These are phyloP conservation scores for Gorsachius goisagi DNA, from an alignment of 2,113 vertebrate species.

Conservation along the genomic window DNA sequence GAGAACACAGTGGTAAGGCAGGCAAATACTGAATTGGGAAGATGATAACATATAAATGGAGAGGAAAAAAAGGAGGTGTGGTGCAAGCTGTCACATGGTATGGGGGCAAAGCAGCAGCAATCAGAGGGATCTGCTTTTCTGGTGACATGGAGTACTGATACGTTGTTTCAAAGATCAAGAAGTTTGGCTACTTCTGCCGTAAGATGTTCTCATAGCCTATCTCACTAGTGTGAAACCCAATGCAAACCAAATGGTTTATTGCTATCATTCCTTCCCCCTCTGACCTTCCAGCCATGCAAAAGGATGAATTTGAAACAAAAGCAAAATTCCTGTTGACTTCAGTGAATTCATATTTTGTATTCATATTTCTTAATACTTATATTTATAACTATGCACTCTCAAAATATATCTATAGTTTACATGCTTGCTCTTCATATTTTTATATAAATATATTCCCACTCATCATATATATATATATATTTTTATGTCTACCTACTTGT, in stretches of 20 bases:
- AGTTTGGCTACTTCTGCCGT: background rate
- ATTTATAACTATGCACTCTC: background rate
- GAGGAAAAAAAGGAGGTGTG: background rate
- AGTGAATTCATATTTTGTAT: background rate
- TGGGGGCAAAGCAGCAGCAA: background rate
- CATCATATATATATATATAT: background rate
- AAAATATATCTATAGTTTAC: background rate
- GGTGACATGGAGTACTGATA: background rate
- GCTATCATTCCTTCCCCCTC: background rate
- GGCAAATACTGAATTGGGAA: background rate
- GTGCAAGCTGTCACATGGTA: background rate
- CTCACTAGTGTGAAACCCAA: background rate
- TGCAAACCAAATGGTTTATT: background rate
- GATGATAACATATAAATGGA: background rate
- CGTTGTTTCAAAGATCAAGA: background rate
- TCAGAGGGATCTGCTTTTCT: background rate
- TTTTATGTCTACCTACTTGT: background rate
- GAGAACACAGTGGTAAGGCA: background rate
- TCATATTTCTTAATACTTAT: background rate
- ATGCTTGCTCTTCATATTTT: background rate
- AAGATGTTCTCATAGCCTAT: background rate
- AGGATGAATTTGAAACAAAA: background rate
- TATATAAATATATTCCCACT: background rate
- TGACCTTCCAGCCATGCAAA: background rate
- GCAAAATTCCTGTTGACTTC: background rate